phyloP scores from a whole-genome alignment of 2,888 invertebrate genomes.

The Resseliella maxima region DNA sequence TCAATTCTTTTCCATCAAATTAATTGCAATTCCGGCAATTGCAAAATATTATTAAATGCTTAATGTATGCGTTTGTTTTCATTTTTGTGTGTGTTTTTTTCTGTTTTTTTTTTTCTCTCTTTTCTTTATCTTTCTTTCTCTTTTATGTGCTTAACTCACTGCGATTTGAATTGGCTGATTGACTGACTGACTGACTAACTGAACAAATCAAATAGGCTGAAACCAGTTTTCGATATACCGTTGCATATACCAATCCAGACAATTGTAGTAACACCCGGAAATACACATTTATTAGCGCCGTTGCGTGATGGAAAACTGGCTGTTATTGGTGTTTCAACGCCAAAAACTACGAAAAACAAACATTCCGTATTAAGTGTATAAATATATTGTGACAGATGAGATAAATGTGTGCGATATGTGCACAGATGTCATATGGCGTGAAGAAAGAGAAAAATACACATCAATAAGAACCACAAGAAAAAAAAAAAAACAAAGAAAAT shows the following conservation, averaged over 20 bases:
- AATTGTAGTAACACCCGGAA: slow-evolving; percentile 69
- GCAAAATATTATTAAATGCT: neutral
- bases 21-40: slow-evolving; percentile 48
- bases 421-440: neutral
- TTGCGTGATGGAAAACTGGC: slow-evolving; percentile 71
- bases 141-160: neutral
- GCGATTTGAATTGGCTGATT: neutral
- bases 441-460: neutral
- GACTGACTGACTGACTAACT: neutral
- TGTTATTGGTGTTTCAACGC: slow-evolving; percentile 68
- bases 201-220: slow-evolving; percentile 64
- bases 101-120: neutral
- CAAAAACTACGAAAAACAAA: slow-evolving; percentile 63
- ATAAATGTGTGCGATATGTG: neutral
- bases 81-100: slow-evolving; percentile 23
- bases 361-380: slow-evolving; percentile 67
- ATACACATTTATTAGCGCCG: slow-evolving; percentile 72
- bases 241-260: slow-evolving; percentile 70
- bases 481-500: too few species aligned
- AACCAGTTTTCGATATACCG: slow-evolving; percentile 69
- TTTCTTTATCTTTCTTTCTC: neutral
- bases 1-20: slow-evolving; percentile 10
- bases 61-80: neutral
- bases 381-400: slow-evolving; percentile 47
- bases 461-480: neutral